Evolutionary conservation across 2,113 vertebrate genomes (phyloP), one percentile per base, ranked within the genome.

Genomic region (Lagopus muta): DNA sequence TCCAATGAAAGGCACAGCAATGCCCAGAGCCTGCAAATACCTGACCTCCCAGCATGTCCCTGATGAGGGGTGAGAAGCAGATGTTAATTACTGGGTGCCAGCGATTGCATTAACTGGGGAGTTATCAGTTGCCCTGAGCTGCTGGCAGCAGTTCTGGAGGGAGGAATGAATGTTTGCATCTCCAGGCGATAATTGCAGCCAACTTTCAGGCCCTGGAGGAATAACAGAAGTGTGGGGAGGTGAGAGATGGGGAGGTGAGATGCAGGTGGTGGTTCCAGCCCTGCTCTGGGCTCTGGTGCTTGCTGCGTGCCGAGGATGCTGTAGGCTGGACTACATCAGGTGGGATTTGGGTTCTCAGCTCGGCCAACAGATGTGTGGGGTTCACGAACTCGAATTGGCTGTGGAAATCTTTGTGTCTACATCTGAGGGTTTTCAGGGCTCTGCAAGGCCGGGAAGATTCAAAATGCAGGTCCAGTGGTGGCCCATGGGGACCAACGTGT

Each of bases 71-170:
- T 6, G 65, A 48, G 84, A 45, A 84, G 77, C n/a, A 77, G 64
- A 62, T 86, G 86, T 7, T 6, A 34, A 16, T 13, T 30, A 9
- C 64, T 9, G 55, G 83, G 57, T 18, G 27, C 20, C 1, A 28
- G 17, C 0, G 7, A 22, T 30, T 48, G 47, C 7, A 0, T 52
- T 45, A 54, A 5, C 27, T 1, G 0, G 32, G 84, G 42, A 64
- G 61, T 6, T 57, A 67, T 54, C 11, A 55, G 81, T 60, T 8
- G 1, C 32, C 80, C 64, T 2, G 42, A 75, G 75, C 62, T n/a
- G 45, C 74, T 13, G 3, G 25, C 25, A 74, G 72, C 25, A 40
- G 0, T 18, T n/a, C 28, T 48, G 47, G 36, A 13, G 22, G 82
- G 38, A 47, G 84, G 30, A 30, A 17, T 8, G 45, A 14, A 24